phyloP scores from a whole-genome alignment of 2,113 vertebrate species.

The Silurus meridionalis region DNA sequence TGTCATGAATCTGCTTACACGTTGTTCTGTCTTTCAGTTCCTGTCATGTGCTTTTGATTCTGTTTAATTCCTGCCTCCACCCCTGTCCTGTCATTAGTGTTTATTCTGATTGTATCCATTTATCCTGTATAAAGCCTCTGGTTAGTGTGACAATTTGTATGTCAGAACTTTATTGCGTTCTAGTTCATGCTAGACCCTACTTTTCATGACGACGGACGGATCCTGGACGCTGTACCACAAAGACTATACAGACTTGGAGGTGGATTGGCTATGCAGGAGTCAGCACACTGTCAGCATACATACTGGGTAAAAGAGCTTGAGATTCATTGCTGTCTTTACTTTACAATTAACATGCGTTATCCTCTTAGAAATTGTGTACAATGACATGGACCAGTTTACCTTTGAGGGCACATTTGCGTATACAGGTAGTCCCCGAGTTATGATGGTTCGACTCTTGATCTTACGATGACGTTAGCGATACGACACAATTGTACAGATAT shows the following conservation, averaged over 20 bases:
- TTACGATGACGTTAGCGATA: too few relatives aligned
- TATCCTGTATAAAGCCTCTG: neutral
- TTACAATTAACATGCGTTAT: conserved; percentile 26
- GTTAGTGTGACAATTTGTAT: neutral
- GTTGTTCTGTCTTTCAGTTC: neutral
- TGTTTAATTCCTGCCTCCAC: neutral
- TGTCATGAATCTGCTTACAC: neutral
- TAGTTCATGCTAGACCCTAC: neutral
- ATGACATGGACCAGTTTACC: neutral
- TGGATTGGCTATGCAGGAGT: neutral
- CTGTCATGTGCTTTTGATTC: conserved; percentile 6
- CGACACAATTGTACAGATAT: too few relatives aligned
- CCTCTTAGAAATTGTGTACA: conserved; percentile 27
- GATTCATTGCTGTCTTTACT: neutral
- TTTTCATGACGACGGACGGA: neutral
- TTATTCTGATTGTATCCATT: neutral
- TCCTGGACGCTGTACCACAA: neutral
- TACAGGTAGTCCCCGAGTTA: too few relatives aligned
- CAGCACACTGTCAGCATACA: neutral
- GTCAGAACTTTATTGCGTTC: neutral
- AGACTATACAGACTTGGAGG: neutral
- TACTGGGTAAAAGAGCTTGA: neutral
- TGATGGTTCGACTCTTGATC: too few relatives aligned
- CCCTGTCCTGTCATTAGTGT: neutral
- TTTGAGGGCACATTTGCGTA: too few relatives aligned